A percentile compares a stretch with the other conserved stretches of the same genome.
Evolutionary conservation across 1,140 invertebrate genomes (phyloP).

Genomic region (Cardiocondyla obscurior): DNA sequence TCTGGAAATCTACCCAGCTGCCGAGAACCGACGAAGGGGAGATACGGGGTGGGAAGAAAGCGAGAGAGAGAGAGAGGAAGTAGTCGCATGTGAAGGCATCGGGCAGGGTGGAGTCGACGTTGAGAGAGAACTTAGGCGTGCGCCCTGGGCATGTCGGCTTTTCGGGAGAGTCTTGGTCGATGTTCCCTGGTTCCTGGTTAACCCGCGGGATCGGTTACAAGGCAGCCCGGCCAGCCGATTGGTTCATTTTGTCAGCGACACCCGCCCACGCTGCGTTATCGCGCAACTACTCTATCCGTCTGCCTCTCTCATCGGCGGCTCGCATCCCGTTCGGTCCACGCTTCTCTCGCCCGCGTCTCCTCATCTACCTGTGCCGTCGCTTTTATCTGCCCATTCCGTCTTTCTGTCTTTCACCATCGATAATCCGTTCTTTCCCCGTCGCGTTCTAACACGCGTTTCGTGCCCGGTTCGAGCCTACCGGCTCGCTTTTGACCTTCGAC

Average conservation of each 20-base stretch:
- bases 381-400: conserved; percentile 23
- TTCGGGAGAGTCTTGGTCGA: conserved; percentile 78
- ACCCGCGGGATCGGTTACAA: conserved; percentile 82
- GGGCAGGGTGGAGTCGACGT: conserved; percentile 69
- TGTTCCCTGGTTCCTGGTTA: conserved; percentile 78
- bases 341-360: conserved; percentile 7
- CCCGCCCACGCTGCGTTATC: conserved; percentile 80
- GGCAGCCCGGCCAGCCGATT: conserved; percentile 72
- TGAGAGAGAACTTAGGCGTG: conserved; percentile 67
- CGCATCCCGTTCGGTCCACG: conserved; percentile 49
- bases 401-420: conserved; percentile 22
- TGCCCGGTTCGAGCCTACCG: not conserved
- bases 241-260: conserved; percentile 82
- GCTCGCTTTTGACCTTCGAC: conserved; percentile 61
- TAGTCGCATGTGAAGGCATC: conserved; percentile 55
- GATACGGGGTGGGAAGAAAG: not conserved
- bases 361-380: not conserved
- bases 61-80: conserved; percentile 43
- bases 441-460: conserved; percentile 10
- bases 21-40: conserved; percentile 39
- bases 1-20: conserved; percentile 60
- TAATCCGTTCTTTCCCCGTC: conserved; percentile 11
- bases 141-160: conserved; percentile 73
- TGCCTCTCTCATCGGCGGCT: conserved; percentile 21
- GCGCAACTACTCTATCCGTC: conserved; percentile 67